Evolutionary conservation across 2,113 vertebrate species (phyloP), one percentile per base, ranked within the genome.

Genomic region (Gavia stellata): DNA sequence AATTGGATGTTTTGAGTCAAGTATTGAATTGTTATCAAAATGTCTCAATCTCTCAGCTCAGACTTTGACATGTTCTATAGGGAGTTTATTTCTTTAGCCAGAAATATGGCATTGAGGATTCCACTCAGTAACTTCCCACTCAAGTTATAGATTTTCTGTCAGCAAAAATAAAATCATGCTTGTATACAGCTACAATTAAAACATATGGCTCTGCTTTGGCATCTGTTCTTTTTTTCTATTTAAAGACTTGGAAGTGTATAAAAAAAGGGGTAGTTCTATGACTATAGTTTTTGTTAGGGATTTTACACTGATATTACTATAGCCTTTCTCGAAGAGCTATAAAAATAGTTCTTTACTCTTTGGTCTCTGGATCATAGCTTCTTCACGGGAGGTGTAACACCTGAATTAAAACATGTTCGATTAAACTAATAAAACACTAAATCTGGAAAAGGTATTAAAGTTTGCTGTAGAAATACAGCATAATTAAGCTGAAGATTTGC

Each of bases 71-170:
- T 81, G 88, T 88, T 96, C 70, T 65, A 85, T 72, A 49, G 94
- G 55, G 75, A 88, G 58, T 94, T 93, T 94, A 91, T 94, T 94
- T 92, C 94, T 91, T 73, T 92, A 97, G 86, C 95, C 92, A 75
- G 63, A 95, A 97, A 97, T 97, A 95, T 73, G 63, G 92, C 97
- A 96, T 93, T 96, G 97, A 97, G 97, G 94, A 97, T 97, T 98
- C 94, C 92, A 94, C 95, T 97, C 96, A 97, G 90, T 97, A 97
- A 95, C 97, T 97, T 90, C 88, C 94, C 94, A 90, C 96, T 98
- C 97, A 94, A 92, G 94, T 72, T 94, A 97, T 96, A 90, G 95
- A 95, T 97, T 97, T 98, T 96, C 97, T 97, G 97, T 97, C 97
- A 97, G 96, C 85, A 91, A 97, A 95, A 97, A 97, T 96, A 97